Base-by-base conservation (phyloP, 2,797 vertebrate species). In the Falco peregrinus region DNA sequence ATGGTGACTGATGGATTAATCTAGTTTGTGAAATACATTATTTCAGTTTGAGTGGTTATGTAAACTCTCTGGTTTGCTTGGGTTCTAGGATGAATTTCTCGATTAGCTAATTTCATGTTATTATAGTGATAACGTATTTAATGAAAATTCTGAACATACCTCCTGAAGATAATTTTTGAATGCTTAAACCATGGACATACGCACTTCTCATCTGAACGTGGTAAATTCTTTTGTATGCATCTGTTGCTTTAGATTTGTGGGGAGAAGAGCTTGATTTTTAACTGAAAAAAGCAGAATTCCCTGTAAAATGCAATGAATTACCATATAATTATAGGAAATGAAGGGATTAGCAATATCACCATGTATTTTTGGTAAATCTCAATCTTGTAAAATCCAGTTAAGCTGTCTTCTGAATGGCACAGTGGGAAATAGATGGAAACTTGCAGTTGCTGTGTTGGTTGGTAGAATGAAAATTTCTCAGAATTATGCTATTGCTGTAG, bases 41-140 rank as follows among this genome's bases (percentile, higher is more conserved):
- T 74, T 94, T 85, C 57, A 39, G 41, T 81, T 87, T 37, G 57
- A 96, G 81, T 57, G 61, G 17, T 10, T 93, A 10, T 24, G 65
- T 73, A 51, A 90, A 75, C 50, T 41, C 48, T 31, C 74, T 28
- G 68, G 31, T 57, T 93, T 87, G 60, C 81, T 87, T 90, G 89
- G 45, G 26, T 87, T 94, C 86, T 64, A 53, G 60, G 71, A 48
- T 71, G 57, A 77, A 78, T 92, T 83, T 93, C 81, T 92, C 71
- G 74, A 74, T 90, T 85, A 77, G 61, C 94, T 94, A 71, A 92
- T 92, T 88, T 89, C 41, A 11, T 92, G 77, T 93, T 96, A 16
- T 94, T 90, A 54, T 15, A 93, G 60, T 8, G 86, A 92, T 92
- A 93, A 95, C 45, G 41, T 50, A 68, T 51, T 92, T 80, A 93